These are phyloP conservation scores for Adelges cooleyi DNA, from an alignment of 1,140 invertebrate species.

Conservation along the genomic window DNA sequence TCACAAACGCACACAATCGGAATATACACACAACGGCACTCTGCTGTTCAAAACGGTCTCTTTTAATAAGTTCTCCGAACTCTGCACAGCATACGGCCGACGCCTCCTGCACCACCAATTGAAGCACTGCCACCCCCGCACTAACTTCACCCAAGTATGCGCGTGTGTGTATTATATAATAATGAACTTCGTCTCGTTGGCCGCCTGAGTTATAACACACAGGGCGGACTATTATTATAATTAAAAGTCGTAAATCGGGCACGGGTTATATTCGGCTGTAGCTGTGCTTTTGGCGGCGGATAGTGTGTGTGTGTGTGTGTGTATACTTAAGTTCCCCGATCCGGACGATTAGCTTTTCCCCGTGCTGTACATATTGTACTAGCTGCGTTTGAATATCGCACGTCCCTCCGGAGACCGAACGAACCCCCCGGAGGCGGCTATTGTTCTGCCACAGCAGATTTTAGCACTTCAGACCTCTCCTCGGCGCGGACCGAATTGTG, in stretches of 20 bases:
- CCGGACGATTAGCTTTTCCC: constrained; percentile 15
- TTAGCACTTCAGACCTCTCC: no score
- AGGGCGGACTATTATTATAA: constrained; percentile 19
- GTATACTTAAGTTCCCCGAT: neutral
- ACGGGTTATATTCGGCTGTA: neutral
- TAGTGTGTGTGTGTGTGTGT: neutral
- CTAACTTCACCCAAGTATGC: neutral
- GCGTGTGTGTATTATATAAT: neutral
- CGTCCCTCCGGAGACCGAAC: no score
- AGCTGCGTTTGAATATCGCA: no score
- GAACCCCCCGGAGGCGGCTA: no score
- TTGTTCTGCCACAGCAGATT: no score
- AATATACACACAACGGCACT: neutral
- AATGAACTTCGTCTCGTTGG: constrained; percentile 12
- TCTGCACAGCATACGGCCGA: neutral
- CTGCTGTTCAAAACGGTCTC: constrained; percentile 10
- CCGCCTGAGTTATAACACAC: constrained; percentile 16
- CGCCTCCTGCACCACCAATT: neutral
- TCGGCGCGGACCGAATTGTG: no score
- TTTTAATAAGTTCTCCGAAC: neutral
- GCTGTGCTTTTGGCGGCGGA: neutral
- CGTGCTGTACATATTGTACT: no score
- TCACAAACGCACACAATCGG: neutral
- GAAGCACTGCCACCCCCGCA: neutral
- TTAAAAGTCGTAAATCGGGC: constrained; percentile 28